Conservation (phyloP, 2,113 vertebrate genomes). For the Poeciliopsis retropinna region DNA sequence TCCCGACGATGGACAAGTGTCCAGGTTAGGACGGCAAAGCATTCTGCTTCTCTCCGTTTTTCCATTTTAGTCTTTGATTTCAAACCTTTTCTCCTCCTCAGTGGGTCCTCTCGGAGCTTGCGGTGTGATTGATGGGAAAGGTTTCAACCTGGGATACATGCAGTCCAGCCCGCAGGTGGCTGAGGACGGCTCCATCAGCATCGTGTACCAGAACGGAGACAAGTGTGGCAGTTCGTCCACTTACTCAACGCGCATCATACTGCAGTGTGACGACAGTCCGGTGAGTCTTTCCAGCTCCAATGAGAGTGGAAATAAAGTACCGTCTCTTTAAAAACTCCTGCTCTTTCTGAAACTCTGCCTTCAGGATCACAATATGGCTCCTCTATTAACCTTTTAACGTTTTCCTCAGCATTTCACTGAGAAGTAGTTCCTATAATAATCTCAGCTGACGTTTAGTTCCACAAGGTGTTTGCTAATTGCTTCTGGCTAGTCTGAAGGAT, state of each 20-base stretch:
- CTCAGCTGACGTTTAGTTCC: too few species aligned
- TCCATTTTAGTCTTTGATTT: background rate
- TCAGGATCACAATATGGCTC: too few species aligned
- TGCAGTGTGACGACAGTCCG: conserved; percentile 87
- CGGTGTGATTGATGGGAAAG: conserved; percentile 65
- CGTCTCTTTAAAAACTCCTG: too few species aligned
- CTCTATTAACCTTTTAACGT: too few species aligned
- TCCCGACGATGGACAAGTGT: conserved; percentile 82
- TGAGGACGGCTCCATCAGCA: conserved; percentile 87
- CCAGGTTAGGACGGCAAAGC: conserved; percentile 74
- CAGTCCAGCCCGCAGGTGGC: conserved; percentile 88
- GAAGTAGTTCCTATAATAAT: too few species aligned
- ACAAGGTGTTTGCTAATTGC: too few species aligned
- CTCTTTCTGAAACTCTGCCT: too few species aligned
- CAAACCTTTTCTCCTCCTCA: conserved; percentile 59
- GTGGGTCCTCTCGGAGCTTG: conserved; percentile 90
- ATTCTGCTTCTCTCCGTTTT: background rate
- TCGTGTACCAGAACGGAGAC: conserved; percentile 91
- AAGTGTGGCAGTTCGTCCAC: conserved; percentile 74
- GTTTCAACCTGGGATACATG: conserved; percentile 87
- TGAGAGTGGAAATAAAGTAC: too few species aligned
- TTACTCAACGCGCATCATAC: conserved; percentile 90
- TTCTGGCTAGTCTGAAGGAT: too few species aligned
- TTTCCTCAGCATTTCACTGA: too few species aligned
- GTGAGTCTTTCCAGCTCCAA: conserved; percentile 64